Conservation (phyloP, 53 echinoderm and acorn worm species). For the Echinarachnius parma region DNA sequence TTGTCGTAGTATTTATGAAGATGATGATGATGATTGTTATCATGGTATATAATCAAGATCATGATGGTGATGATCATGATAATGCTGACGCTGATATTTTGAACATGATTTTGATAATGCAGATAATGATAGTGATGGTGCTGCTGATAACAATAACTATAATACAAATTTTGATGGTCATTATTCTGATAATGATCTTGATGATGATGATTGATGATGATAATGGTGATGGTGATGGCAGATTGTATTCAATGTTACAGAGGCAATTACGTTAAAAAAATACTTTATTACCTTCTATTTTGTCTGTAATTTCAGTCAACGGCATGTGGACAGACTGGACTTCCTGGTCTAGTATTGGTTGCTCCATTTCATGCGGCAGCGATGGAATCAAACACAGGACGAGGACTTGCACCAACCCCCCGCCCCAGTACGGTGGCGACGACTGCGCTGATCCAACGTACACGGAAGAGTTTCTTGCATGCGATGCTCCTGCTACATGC, state of each 20-base stretch:
- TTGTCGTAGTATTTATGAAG: too few relatives aligned
- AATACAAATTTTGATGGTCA: too few relatives aligned
- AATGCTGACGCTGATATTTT: too few relatives aligned
- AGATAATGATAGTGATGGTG: too few relatives aligned
- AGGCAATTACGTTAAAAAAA: neutral
- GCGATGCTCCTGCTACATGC: conserved; percentile 49
- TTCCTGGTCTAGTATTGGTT: conserved; percentile 47
- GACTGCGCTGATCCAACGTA: conserved; percentile 41
- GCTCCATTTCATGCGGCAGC: conserved; percentile 52
- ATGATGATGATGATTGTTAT: too few relatives aligned
- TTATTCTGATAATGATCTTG: neutral
- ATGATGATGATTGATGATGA: too few relatives aligned
- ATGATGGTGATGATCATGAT: too few relatives aligned
- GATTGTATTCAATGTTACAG: too few relatives aligned
- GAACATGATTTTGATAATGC: too few relatives aligned
- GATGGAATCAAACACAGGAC: conserved; percentile 70
- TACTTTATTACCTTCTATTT: neutral
- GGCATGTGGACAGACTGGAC: conserved; percentile 68
- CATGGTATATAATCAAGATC: too few relatives aligned
- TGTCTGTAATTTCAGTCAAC: conserved; percentile 38
- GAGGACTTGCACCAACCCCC: conserved; percentile 63
- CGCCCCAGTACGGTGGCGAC: conserved; percentile 60
- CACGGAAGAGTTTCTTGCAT: conserved; percentile 56
- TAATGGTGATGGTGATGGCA: too few relatives aligned
- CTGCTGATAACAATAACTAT: too few relatives aligned